Evolutionary conservation across 2,888 invertebrate species (phyloP).

Genomic region (Nephrotoma appendiculata): DNA sequence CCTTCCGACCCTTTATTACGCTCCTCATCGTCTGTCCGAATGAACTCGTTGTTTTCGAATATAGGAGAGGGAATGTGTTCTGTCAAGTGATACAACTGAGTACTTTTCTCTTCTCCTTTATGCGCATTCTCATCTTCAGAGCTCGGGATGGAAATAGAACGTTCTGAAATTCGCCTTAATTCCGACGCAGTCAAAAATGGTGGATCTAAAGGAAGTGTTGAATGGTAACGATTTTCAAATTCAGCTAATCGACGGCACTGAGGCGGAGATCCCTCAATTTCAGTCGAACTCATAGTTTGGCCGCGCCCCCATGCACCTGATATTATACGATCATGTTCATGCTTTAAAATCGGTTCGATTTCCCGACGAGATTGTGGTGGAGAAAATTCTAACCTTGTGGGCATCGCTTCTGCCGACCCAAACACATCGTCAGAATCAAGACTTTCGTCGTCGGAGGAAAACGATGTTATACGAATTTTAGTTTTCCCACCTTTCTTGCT

Average conservation of each 20-base stretch:
- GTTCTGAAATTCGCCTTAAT: conserved; percentile 53
- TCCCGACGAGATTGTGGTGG: conserved; percentile 63
- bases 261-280: conserved; percentile 62
- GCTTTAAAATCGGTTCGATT: conserved; percentile 56
- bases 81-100: conserved; percentile 43
- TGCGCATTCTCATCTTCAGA: conserved; percentile 54
- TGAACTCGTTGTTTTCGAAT: conserved; percentile 43
- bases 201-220: conserved; percentile 43
- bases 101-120: conserved; percentile 39
- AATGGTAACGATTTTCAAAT: conserved; percentile 48
- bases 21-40: conserved; percentile 42
- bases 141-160: conserved; percentile 60
- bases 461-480: conserved; percentile 59
- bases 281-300: conserved; percentile 63
- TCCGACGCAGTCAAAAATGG: conserved; percentile 49
- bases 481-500: conserved; percentile 39
- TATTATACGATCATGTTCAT: conserved; percentile 54
- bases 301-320: conserved; percentile 52
- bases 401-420: conserved; percentile 59
- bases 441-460: conserved; percentile 62
- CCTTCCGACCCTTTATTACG: conserved; percentile 37
- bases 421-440: conserved; percentile 64
- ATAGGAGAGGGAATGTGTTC: conserved; percentile 50
- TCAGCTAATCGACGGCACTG: conserved; percentile 51
- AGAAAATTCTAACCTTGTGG: conserved; percentile 54